Base-by-base conservation (phyloP, 53 echinoderm and acorn worm genomes). In the Actinopyga echinites region DNA sequence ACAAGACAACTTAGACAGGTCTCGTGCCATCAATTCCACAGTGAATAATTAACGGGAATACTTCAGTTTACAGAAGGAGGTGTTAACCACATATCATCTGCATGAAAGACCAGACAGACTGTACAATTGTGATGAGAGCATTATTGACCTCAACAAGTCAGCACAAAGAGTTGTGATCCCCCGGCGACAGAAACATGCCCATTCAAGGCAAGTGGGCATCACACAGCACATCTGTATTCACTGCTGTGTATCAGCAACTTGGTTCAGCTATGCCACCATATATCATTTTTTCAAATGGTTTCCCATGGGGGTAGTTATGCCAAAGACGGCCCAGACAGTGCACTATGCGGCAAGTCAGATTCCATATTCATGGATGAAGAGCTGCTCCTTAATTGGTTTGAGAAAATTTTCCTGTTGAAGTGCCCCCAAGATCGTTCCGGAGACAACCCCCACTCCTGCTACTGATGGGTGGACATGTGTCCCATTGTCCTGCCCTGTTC, bases 141-240 rank as follows among this genome's bases (percentile, higher is more conserved):
- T 88, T 34, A 32, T 83, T 8, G 79, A 88, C 79, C 45, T 83
- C 0, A 83, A 88, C 67, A 88, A 88, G 19, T 88, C 88, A 19
- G 58, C 87, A 7, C 74, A 87, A 64, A 64, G 26, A 36, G 83
- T 83, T 4, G 87, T 81, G 2, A 69, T 87, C 1, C 87, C 87
- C 1, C 49, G 25, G 0, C 26, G 81, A 8, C 87, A 87, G 2
- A 45, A 66, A 6, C 87, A 87, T 43, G 58, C 59, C 17, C 87
- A 87, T 10, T 80, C 87, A 0, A 25, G 82, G 13, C 82, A 82
- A 42, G 82, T 38, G 3, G 82, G 54, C 2, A 32, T 37, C 25
- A 67, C 80, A 8, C 87, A 87, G n/a, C 81, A 87, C 42, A 56
- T 81, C 1, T 79, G 69, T 17, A 33, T 87, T 1, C 66, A 68